Evolutionary conservation across 2,888 invertebrate genomes (phyloP).

Genomic region (Latrodectus hesperus): DNA sequence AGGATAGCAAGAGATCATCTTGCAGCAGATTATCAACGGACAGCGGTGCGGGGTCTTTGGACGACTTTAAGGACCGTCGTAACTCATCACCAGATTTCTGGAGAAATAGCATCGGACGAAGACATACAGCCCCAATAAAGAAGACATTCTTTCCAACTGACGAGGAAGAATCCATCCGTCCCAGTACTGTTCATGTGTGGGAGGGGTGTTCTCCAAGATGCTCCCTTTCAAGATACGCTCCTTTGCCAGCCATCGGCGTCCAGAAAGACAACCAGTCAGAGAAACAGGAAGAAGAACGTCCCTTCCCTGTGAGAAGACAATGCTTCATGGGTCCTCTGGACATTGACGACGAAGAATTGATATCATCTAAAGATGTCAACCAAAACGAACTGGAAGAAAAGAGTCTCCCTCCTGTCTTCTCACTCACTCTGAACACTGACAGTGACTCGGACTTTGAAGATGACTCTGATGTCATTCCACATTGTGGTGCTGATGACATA

Average conservation of each 20-base stretch:
- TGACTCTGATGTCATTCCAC: constrained; percentile 19
- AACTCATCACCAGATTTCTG: constrained; percentile 54
- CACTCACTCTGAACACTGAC: constrained; percentile 43
- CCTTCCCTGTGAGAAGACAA: constrained; percentile 37
- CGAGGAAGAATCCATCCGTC: constrained; percentile 26
- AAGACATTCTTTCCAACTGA: constrained; percentile 18
- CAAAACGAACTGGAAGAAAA: constrained; percentile 7
- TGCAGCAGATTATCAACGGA: constrained; percentile 56
- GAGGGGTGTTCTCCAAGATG: constrained; percentile 45
- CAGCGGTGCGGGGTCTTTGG: constrained; percentile 58
- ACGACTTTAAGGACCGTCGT: constrained; percentile 48
- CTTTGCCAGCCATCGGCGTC: constrained; percentile 56
- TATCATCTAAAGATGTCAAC: constrained; percentile 9
- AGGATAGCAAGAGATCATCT: constrained; percentile 49
- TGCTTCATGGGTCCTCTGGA: constrained; percentile 53
- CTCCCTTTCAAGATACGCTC: constrained; percentile 59
- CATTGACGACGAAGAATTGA: constrained; percentile 19
- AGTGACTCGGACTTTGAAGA: constrained; percentile 65
- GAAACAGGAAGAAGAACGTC: constrained; percentile 1
- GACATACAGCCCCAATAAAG: constrained; percentile 57
- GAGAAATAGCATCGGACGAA: constrained; percentile 24
- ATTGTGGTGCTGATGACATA: background rate
- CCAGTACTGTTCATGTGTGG: constrained; percentile 64
- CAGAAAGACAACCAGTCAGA: constrained; percentile 5
- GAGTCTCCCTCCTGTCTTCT: constrained; percentile 27